Evolutionary conservation across 2,888 invertebrate species (phyloP), one percentile per base, ranked within the genome.

Genomic region (Callyntrura sp.): DNA sequence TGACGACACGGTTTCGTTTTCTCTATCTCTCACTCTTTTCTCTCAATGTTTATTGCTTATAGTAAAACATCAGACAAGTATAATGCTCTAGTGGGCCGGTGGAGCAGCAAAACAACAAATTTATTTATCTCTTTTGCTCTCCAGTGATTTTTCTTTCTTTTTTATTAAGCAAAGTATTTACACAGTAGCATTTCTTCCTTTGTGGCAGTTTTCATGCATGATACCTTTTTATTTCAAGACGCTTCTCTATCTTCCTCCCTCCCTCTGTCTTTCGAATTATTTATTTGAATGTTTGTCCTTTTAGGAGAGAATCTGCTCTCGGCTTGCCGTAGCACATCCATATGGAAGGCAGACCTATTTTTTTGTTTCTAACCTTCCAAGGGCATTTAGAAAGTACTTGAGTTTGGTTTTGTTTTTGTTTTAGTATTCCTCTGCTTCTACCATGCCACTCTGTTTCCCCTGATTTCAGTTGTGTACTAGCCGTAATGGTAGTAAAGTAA

Each of bases 231-330:
- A 35, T 35, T 35, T 35, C 35, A 35, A 35, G 14, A 14, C 25
- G 28, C 25, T 28, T 65, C 62, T 25, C 1, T 62, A 25, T 11
- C 55, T 35, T 35, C 35, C 35, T 35, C 35, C 35, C 2, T 35
- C 35, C 6, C 35, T 35, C 35, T 35, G 35, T 35, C 35, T 35
- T 35, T 55, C 8, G 28, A 65, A 28, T 65, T 65, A 65, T 65
- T 25, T 65, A 60, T 65, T 65, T 65, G 28, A 65, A 65, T 65
- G 62, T 25, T 25, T 17, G 17, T 17, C 17, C n/a, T 57, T 57
- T 57, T 57, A 35, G 35, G 35, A 35, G 35, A 35, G 35, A 57
- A 57, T 57, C 3, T 57, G 57, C 17, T 4, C 35, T 57, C 17
- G 3, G 14, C 12, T 28, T 65, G 28, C 0, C 14, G 12, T 6